A percentile compares a stretch with the other conserved stretches of the same genome.
Evolutionary conservation across 1,140 invertebrate species (phyloP).

Genomic region (Panagrolaimus sp.): DNA sequence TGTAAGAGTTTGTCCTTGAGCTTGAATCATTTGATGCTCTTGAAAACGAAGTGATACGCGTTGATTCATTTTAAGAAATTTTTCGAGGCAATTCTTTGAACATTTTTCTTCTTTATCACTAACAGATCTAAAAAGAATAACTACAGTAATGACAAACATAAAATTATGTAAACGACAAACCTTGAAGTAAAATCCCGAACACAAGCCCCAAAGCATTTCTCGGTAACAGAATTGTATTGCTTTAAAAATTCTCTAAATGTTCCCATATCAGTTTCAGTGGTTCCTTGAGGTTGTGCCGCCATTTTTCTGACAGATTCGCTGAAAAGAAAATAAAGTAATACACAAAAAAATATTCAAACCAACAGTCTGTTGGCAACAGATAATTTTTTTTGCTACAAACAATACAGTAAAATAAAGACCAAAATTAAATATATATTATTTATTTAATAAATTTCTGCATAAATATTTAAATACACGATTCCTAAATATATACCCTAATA

Average conservation of each 20-base stretch:
- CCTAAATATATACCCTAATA: neutral
- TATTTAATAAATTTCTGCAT: constrained; percentile 4
- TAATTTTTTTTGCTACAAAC: neutral
- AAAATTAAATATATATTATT: constrained; percentile 4
- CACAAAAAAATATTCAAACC: neutral
- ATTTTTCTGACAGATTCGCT: neutral
- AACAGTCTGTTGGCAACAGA: neutral
- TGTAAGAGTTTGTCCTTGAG: constrained; percentile 44
- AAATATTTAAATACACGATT: neutral
- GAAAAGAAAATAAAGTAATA: neutral
- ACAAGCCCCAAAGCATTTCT: constrained; percentile 50
- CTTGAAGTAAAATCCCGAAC: constrained; percentile 47
- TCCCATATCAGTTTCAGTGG: constrained; percentile 42
- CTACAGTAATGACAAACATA: neutral
- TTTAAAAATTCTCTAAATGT: constrained; percentile 55
- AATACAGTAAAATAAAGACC: neutral
- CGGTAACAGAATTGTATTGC: constrained; percentile 55
- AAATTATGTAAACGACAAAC: constrained; percentile 15
- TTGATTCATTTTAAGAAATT: constrained; percentile 57
- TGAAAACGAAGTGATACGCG: constrained; percentile 53
- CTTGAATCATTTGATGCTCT: constrained; percentile 51
- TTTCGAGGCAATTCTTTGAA: constrained; percentile 52
- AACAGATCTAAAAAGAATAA: constrained; percentile 41
- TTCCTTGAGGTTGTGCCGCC: constrained; percentile 19
- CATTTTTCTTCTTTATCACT: constrained; percentile 53